Percentiles rank a stretch among this genome's conserved stretches.
phyloP scores from a whole-genome alignment of 1,140 invertebrate species.

The Saccostrea echinata region DNA sequence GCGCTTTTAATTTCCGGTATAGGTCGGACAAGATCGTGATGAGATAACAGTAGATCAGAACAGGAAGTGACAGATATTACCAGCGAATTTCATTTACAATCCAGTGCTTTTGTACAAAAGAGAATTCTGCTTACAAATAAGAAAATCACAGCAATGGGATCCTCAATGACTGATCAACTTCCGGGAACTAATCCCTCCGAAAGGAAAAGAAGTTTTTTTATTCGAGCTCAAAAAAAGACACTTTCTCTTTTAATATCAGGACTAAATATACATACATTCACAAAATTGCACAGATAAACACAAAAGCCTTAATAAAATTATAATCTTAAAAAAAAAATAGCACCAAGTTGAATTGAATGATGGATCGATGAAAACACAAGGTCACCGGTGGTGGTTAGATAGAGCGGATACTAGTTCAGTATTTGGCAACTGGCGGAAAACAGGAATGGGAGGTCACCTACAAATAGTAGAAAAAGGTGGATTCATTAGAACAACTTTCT shows the following conservation, averaged over 20 bases:
- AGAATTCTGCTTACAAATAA: background rate
- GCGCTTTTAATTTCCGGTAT: conserved; percentile 6
- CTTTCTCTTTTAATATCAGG: background rate
- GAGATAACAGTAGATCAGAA: conserved; percentile 8
- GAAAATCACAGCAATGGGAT: background rate
- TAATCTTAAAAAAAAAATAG: conserved; percentile 9
- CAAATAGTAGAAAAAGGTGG: background rate
- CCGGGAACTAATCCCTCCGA: background rate
- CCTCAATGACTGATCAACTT: background rate
- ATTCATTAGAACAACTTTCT: no score
- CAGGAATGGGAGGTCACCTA: background rate
- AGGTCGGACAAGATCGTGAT: background rate
- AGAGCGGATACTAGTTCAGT: background rate
- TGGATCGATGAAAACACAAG: conserved; percentile 19
- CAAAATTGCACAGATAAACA: background rate
- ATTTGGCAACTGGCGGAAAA: conserved; percentile 13
- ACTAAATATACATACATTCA: background rate
- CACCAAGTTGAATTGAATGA: conserved; percentile 21
- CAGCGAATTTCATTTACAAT: background rate
- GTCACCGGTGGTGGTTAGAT: conserved; percentile 9
- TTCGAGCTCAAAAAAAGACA: background rate
- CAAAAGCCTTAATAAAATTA: background rate
- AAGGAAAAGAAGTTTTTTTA: background rate
- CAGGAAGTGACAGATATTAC: conserved; percentile 22
- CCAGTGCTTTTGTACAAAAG: background rate